Conservation (phyloP, 2,888 invertebrate species). For the Coleophora deauratella region DNA sequence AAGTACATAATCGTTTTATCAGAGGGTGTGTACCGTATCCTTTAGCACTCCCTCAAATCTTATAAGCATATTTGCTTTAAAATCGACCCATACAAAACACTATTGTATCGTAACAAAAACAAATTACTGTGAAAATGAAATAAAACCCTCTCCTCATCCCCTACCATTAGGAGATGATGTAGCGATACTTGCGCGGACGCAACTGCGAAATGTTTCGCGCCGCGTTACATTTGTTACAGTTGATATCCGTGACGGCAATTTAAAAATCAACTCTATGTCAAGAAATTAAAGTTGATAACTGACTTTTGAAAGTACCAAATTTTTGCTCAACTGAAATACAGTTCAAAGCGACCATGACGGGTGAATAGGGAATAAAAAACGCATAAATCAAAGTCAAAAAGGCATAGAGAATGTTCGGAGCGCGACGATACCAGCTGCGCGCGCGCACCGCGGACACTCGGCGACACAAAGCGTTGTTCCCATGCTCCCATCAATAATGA, state of each 20-base stretch:
- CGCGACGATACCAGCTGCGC: slow-evolving; percentile 60
- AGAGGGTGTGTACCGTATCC: slow-evolving; percentile 59
- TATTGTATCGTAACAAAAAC: slow-evolving; percentile 61
- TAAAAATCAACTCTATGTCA: slow-evolving; percentile 24
- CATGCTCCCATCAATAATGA: slow-evolving; percentile 67
- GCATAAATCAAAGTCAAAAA: slow-evolving; percentile 76
- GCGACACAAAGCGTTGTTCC: slow-evolving; percentile 49
- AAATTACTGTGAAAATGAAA: slow-evolving; percentile 72
- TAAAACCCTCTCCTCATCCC: slow-evolving; percentile 65
- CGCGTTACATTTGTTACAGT: slow-evolving; percentile 31
- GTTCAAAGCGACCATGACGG: slow-evolving; percentile 64
- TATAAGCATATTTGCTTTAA: slow-evolving; percentile 61
- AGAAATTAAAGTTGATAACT: slow-evolving; percentile 18
- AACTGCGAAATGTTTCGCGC: slow-evolving; percentile 45
- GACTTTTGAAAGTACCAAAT: slow-evolving; percentile 7
- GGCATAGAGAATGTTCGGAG: slow-evolving; percentile 66
- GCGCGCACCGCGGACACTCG: slow-evolving; percentile 25
- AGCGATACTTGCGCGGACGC: slow-evolving; percentile 66
- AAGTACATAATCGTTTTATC: too few relatives aligned
- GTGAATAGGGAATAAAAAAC: slow-evolving; percentile 72
- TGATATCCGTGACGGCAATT: slow-evolving; percentile 8
- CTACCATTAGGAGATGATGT: slow-evolving; percentile 71
- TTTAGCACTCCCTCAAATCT: slow-evolving; percentile 44
- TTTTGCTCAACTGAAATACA: slow-evolving; percentile 37
- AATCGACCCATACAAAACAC: slow-evolving; percentile 58